phyloP scores from a whole-genome alignment of 2,113 vertebrate species.

The Mustela nigripes region DNA sequence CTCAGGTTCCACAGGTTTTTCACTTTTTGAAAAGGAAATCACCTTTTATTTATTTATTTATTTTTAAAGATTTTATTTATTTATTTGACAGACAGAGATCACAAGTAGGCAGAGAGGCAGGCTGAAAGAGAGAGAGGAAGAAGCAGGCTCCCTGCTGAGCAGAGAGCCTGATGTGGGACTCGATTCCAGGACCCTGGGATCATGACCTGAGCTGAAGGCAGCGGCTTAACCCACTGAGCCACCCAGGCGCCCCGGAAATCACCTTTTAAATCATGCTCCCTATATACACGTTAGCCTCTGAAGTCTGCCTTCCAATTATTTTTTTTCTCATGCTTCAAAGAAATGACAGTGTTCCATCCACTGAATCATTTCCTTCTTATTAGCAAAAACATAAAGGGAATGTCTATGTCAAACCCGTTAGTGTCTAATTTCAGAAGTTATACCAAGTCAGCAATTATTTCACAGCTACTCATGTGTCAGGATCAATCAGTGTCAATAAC shows the following conservation, averaged over 20 bases:
- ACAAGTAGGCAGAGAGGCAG: too few relatives aligned
- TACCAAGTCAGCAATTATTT: conserved; percentile 56
- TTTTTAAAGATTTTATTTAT: too few relatives aligned
- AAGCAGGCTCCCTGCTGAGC: too few relatives aligned
- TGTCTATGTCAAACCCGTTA: conserved; percentile 18
- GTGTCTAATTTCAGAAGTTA: conserved; percentile 41
- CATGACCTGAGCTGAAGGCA: too few relatives aligned
- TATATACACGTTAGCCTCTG: background rate
- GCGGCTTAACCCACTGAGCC: too few relatives aligned
- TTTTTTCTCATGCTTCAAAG: conserved; percentile 61
- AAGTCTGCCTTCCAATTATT: conserved; percentile 54
- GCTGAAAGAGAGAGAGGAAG: too few relatives aligned
- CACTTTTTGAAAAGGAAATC: background rate
- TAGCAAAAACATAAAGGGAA: conserved; percentile 22
- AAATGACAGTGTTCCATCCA: conserved; percentile 62
- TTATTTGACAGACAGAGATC: too few relatives aligned
- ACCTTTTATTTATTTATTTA: background rate
- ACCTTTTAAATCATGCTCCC: conserved; percentile 34
- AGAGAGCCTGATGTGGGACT: too few relatives aligned
- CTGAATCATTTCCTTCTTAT: conserved; percentile 58
- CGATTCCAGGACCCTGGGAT: too few relatives aligned
- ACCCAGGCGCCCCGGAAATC: background rate
- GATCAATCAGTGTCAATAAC: conserved; percentile 59
- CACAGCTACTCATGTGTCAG: conserved; percentile 47
- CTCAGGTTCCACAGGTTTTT: background rate